Evolutionary conservation across 1,140 invertebrate genomes (phyloP), one percentile per base, ranked within the genome.

Genomic region (Brachionus rotundiformis): DNA sequence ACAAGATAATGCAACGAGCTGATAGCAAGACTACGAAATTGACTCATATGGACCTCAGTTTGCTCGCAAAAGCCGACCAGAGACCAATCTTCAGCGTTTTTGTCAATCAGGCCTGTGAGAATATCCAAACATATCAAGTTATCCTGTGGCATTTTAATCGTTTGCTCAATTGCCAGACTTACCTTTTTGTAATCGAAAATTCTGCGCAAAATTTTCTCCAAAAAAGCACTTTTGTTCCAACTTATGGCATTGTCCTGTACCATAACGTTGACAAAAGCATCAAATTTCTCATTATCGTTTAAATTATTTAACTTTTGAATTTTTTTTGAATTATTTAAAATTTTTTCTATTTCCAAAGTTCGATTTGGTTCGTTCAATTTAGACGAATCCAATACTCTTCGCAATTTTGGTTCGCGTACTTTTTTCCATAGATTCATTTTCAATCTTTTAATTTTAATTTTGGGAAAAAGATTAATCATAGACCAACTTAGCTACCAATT

Each of bases 341-440:
- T 13, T 63, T 63, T 11, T 33, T 63, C 61, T 29, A 33, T 4
- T 7, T 33, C 29, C 11, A 63, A 63, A 16, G 61, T 27, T 2
- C 61, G 61, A 29, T 63, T 63, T 63, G 25, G 29, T 29, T 63
- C 61, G 23, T 63, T 63, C 61, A 63, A 63, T n/a, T 63, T 27
- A 11, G 61, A 27, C n/a, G 61, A 29, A 27, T 4, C 8, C 13
- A 63, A 13, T n/a, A 63, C 8, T 0, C 29, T 8, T 27, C 7
- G 10, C 2, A 63, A n/a, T 29, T 63, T 29, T 63, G 61, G 25
- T 29, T 63, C 11, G 61, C 61, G 19, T 1, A 54, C 23, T 19
- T 54, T 54, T 54, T 25, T 16, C 16, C 16, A 54, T 19, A 54
- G 23, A 19, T 54, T 19, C 47, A 54, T 54, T 54, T 54, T 2